Evolutionary conservation across 2,113 vertebrate genomes (phyloP), one percentile per base, ranked within the genome.

Genomic region (Synodontis membranacea): DNA sequence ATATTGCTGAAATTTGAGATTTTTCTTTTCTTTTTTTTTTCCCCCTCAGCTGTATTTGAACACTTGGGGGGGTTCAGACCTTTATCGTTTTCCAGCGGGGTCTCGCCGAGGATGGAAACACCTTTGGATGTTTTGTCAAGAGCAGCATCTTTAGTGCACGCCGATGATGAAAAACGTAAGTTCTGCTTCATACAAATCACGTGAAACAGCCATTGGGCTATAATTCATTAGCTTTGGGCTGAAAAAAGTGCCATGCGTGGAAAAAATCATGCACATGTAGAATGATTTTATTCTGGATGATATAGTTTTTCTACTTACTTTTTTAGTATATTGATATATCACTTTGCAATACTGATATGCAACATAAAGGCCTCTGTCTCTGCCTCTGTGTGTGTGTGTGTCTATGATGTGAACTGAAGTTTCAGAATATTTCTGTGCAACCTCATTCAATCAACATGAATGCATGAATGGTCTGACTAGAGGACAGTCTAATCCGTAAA

Each of bases 81-180:
- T 9, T 52, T 75, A 25, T 86, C 4, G 9, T 86, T 84, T 86
- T 56, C 19, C 66, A 87, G 46, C 86, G 89, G 89, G 84, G 31
- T 89, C 56, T 78, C 83, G 84, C 92, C 93, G 93, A 96, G 95
- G 92, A 99, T 99, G 98, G 98, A 99, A 96, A 99, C 97, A 11
- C 97, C 98, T 4, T 66, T 99, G 96, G 98, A 99, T 93, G 98
- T 99, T 85, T 86, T 99, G 94, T 99, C 98, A n/a, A 95, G 98
- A 95, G 98, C 98, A 88, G 98, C 98, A 19, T 99, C 97, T 39
- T 95, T 98, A 92, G 96, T 99, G 82, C 98, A 99, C 6, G 98
- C 97, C 1, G 97, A 98, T 54, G 98, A 99, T 86, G 97, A 99
- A 90, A 98, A 99, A 91, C 97, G 98, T 99, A 92, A 98, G 98